Evolutionary conservation across 2,113 vertebrate species (phyloP).

Genomic region (Chascanopsetta lugubris): DNA sequence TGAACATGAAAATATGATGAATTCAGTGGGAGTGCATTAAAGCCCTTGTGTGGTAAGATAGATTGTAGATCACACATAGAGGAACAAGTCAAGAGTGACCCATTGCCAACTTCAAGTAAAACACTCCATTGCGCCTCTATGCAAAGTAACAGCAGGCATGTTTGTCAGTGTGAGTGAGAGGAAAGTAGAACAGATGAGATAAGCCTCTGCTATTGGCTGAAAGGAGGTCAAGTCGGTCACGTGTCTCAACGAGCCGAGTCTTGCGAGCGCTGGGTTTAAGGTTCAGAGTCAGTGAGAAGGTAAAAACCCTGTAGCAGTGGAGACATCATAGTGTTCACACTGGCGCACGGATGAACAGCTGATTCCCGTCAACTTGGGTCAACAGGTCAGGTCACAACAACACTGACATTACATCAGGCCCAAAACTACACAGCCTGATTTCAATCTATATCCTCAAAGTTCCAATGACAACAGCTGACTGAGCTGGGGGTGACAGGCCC

Average conservation of each 20-base stretch:
- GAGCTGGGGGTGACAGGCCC: too few species aligned
- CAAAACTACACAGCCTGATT: too few species aligned
- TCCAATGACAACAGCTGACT: too few species aligned
- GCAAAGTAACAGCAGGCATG: background rate
- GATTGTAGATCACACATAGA: slow-evolving; percentile 18
- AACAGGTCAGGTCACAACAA: too few species aligned
- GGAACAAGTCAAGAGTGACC: background rate
- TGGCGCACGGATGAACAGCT: background rate
- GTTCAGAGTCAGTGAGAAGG: background rate
- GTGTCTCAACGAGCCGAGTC: background rate
- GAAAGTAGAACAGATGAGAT: background rate
- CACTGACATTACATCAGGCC: background rate
- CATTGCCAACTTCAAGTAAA: slow-evolving; percentile 7
- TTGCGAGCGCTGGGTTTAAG: background rate
- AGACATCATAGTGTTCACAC: background rate
- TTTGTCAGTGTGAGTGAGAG: background rate
- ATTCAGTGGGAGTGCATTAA: slow-evolving; percentile 50
- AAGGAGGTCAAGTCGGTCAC: background rate
- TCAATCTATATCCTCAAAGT: too few species aligned
- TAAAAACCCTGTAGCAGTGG: background rate
- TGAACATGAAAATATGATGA: slow-evolving; percentile 5
- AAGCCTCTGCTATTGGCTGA: slow-evolving; percentile 1
- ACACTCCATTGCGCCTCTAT: background rate
- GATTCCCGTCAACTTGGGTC: background rate
- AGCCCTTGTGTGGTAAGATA: slow-evolving; percentile 21